These are phyloP conservation scores for Ellobius talpinus DNA, from an alignment of 2,113 vertebrate species.

Conservation along the genomic window DNA sequence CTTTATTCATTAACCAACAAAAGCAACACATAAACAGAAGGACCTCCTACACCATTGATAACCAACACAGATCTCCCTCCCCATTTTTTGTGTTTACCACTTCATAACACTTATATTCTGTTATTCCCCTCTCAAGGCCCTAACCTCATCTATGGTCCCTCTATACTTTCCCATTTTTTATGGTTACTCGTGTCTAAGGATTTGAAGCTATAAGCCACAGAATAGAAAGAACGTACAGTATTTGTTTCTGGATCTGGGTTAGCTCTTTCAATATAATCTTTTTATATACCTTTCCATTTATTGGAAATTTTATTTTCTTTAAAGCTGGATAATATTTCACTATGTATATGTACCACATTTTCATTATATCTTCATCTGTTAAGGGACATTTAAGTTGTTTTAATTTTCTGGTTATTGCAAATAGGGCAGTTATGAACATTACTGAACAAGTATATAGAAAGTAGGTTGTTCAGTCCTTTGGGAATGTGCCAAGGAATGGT, in stretches of 20 bases:
- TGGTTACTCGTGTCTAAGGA: background rate
- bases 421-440: background rate
- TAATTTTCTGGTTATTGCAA: background rate
- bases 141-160: background rate
- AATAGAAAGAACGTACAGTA: background rate
- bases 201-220: background rate
- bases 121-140: background rate
- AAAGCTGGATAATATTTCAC: background rate
- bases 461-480: background rate
- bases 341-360: background rate
- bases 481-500: background rate
- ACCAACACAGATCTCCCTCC: too few species aligned
- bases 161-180: background rate
- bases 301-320: background rate
- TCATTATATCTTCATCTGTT: background rate
- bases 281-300: background rate
- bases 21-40: too few species aligned
- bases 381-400: background rate
- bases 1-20: too few species aligned
- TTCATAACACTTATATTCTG: background rate
- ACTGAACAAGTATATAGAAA: background rate
- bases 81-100: background rate
- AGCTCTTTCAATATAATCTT: background rate
- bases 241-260: background rate
- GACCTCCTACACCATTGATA: too few species aligned